Base-by-base conservation (phyloP, 2,888 invertebrate species). In the Micoletzkya japonica region DNA sequence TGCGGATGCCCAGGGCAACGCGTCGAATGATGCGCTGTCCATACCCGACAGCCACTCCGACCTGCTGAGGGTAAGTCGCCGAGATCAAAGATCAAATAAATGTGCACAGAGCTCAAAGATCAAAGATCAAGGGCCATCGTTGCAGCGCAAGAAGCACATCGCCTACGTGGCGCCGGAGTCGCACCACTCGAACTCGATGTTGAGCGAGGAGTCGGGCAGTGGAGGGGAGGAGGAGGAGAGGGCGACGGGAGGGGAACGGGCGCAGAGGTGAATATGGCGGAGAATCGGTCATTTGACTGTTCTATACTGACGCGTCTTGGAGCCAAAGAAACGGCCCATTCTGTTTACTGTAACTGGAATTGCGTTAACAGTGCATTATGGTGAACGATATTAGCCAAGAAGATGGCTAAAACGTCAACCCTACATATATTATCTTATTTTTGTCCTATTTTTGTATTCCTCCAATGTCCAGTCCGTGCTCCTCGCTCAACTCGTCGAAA, bases 131-230 rank as follows among this genome's bases (percentile, higher is more conserved):
- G n/a, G n/a, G n/a, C 6, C 75, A 72, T 4, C 58, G 36, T 74
- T 78, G 32, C 63, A 81, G 79, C 74, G 81, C 52, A 84, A 83
- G 75, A 84, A 84, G 72, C 81, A 82, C 73, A 85, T 85, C 52
- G 85, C 85, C 6, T 85, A 85, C 67, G 85, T 85, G 17, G 85
- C 85, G n/a, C 85, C 85, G 3, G 85, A 85, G 71, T 82, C 82
- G 4, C 85, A 85, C 68, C 84, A 83, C 74, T 78, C 80, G 37
- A 84, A 82, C 70, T 82, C 82, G 28, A 77, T 83, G 76, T 80
- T 84, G 83, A 82, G 82, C 60, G 83, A 79, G 50, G 81, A 82
- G 58, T 76, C 76, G 10, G 72, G 76, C 4, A 77, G 77, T 1
- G 79, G 80, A 56, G 74, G 77, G 26, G 79, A 76, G 52, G 68